Percentiles rank a stretch among this genome's conserved stretches.
Evolutionary conservation across 1,140 invertebrate species (phyloP).

Genomic region (Diorhabda elongata): DNA sequence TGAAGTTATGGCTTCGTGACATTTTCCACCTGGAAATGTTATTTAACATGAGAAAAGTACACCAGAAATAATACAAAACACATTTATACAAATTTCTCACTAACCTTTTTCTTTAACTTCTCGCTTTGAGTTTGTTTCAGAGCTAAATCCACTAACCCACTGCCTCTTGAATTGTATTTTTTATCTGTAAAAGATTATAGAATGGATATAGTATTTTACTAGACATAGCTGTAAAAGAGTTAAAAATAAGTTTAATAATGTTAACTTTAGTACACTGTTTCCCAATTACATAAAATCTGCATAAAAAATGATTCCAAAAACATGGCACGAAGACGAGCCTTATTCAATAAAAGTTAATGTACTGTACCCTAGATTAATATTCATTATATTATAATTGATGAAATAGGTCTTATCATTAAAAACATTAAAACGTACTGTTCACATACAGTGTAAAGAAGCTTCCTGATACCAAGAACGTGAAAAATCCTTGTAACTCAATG

Average conservation of each 20-base stretch:
- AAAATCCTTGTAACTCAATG: slow-evolving; percentile 8
- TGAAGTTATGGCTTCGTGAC: slow-evolving; percentile 3
- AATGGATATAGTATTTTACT: slow-evolving; percentile 5
- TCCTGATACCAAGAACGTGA: not conserved
- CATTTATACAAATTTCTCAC: slow-evolving; percentile 1
- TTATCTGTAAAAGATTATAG: slow-evolving; percentile 7
- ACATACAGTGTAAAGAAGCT: too few species aligned
- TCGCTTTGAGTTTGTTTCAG: not conserved
- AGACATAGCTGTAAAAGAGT: not conserved
- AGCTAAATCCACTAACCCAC: not conserved
- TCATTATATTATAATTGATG: not conserved
- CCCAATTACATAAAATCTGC: too few species aligned
- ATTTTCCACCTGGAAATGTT: slow-evolving; percentile 5
- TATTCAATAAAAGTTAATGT: not conserved
- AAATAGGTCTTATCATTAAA: too few species aligned
- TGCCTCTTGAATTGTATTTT: slow-evolving; percentile 9
- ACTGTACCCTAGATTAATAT: slow-evolving; percentile 5
- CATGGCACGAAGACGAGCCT: too few species aligned
- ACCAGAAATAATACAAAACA: not conserved
- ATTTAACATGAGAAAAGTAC: slow-evolving; percentile 5
- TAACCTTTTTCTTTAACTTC: not conserved
- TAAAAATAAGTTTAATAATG: too few species aligned
- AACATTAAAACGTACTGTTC: too few species aligned
- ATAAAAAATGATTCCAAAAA: too few species aligned
- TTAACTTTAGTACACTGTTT: too few species aligned